A percentile compares a stretch with the other conserved stretches of the same genome.
These are phyloP conservation scores for Girardia tigrina DNA, from an alignment of 2,888 invertebrate species.

Conservation along the genomic window DNA sequence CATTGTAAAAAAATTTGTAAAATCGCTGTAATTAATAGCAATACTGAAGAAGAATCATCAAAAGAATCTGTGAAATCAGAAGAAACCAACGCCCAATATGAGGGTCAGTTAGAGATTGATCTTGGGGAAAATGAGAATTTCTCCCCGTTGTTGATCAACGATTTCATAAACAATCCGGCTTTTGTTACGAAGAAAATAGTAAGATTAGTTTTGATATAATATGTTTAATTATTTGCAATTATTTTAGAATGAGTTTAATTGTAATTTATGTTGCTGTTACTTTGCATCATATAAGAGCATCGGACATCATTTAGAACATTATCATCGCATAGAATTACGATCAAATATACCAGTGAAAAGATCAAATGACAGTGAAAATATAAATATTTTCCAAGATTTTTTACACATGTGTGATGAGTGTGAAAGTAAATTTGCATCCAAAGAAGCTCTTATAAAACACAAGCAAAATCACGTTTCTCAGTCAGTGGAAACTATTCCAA, in stretches of 20 bases:
- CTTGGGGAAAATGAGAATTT: conserved; percentile 8
- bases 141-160: neutral
- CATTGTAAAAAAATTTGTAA: conserved; percentile 6
- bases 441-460: conserved; percentile 1
- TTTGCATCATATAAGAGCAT: conserved; percentile 8
- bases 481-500: neutral
- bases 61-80: conserved; percentile 9
- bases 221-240: neutral
- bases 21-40: neutral
- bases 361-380: neutral
- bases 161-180: conserved; percentile 17
- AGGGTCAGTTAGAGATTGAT: neutral
- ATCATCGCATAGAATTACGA: neutral
- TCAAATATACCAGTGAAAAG: neutral
- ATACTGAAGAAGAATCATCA: conserved; percentile 1
- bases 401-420: neutral
- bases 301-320: neutral
- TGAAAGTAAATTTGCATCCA: neutral
- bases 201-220: neutral
- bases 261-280: conserved; percentile 8
- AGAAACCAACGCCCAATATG: neutral
- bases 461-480: neutral
- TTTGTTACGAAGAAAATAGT: neutral
- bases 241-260: neutral
- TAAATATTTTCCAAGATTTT: neutral